These are phyloP conservation scores for Petrolisthes manimaculis DNA, from an alignment of 2,888 invertebrate species.

Conservation along the genomic window DNA sequence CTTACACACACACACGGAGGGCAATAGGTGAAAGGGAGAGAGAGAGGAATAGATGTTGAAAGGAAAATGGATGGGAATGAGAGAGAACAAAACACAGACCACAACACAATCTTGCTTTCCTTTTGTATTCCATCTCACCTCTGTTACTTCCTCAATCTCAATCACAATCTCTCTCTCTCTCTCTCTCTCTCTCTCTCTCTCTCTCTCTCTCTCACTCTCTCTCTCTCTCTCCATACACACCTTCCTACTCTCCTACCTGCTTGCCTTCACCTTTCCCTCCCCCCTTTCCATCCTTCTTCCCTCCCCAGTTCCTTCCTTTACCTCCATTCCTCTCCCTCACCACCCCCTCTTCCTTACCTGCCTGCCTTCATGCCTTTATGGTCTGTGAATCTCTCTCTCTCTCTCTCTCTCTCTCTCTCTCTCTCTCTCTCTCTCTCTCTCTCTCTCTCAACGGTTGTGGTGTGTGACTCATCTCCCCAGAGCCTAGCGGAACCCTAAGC, in stretches of 20 bases:
- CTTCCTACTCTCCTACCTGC: neutral
- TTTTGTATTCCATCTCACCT: neutral
- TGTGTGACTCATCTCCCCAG: constrained; percentile 5
- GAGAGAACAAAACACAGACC: neutral
- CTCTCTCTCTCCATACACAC: neutral
- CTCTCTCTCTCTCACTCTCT: neutral
- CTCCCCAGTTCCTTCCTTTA: neutral
- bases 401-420: constrained; percentile 10
- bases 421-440: constrained; percentile 38
- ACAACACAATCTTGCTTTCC: neutral
- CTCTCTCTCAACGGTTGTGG: constrained; percentile 7
- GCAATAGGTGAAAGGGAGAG: no score
- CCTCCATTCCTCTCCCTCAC: neutral
- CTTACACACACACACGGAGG: no score
- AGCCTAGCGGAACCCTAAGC: neutral
- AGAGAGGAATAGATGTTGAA: no score
- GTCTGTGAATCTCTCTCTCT: neutral
- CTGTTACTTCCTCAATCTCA: neutral
- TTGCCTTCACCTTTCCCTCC: neutral
- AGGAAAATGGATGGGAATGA: no score
- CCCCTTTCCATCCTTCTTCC: neutral
- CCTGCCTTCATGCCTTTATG: neutral
- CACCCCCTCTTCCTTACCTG: neutral
- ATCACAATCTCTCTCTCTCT: neutral
- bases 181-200: neutral